Evolutionary conservation across 2,888 invertebrate genomes (phyloP).

Genomic region (Bibio marci): DNA sequence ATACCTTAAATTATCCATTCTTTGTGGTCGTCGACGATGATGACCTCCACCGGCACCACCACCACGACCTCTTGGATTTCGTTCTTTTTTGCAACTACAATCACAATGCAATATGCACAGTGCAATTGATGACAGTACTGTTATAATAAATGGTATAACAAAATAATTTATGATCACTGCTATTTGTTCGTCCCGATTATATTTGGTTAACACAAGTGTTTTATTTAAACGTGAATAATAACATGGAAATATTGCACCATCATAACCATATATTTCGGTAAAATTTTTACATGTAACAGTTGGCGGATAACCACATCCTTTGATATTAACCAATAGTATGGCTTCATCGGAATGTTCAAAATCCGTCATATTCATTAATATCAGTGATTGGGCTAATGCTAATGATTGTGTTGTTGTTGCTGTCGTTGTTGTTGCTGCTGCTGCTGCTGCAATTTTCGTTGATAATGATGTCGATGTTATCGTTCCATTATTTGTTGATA

Average conservation of each 20-base stretch:
- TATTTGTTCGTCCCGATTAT: conserved; percentile 67
- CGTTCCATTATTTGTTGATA: conserved; percentile 10
- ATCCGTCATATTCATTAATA: conserved; percentile 15
- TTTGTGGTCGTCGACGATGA: conserved; percentile 37
- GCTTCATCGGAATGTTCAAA: conserved; percentile 32
- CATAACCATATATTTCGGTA: conserved; percentile 53
- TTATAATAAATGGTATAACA: conserved; percentile 68
- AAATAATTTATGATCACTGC: conserved; percentile 68
- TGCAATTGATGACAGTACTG: conserved; percentile 67
- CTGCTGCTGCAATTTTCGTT: conserved; percentile 6
- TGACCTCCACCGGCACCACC: conserved; percentile 16
- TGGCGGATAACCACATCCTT: conserved; percentile 83
- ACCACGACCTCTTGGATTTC: conserved; percentile 43
- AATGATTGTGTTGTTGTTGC: not conserved
- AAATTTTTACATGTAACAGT: conserved; percentile 68
- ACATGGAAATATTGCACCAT: conserved; percentile 64
- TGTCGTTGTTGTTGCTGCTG: conserved; percentile 6
- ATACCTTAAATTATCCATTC: conserved; percentile 40
- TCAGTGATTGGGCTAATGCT: conserved; percentile 7
- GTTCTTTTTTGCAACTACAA: conserved; percentile 50
- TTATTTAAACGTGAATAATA: conserved; percentile 73
- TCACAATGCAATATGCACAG: conserved; percentile 78
- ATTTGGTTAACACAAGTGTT: conserved; percentile 66
- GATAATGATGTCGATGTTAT: conserved; percentile 10
- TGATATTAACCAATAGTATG: conserved; percentile 64